These are phyloP conservation scores for Ptychochromis oligacanthus DNA, from an alignment of 2,113 vertebrate species.

Conservation along the genomic window DNA sequence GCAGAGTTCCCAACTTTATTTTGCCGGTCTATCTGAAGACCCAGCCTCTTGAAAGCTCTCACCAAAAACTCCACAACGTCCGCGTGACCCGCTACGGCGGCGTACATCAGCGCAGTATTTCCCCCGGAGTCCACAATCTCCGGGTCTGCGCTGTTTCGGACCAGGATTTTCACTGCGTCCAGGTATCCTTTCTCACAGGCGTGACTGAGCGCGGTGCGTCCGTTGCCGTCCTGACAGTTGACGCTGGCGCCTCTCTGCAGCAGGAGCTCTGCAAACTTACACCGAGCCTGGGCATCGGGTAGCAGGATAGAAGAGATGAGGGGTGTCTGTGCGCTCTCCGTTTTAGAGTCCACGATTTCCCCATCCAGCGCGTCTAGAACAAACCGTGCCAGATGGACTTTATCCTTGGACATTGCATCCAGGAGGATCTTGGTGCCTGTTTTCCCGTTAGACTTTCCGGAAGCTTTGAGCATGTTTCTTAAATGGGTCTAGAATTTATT, in stretches of 20 bases:
- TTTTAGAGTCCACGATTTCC: constrained; percentile 74
- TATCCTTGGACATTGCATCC: constrained; percentile 78
- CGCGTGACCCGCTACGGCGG: constrained; percentile 63
- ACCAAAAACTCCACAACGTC: constrained; percentile 76
- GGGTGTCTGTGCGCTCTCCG: constrained; percentile 71
- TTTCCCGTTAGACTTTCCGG: constrained; percentile 39
- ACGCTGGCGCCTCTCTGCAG: constrained; percentile 74
- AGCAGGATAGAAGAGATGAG: constrained; percentile 76
- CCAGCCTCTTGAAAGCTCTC: constrained; percentile 79
- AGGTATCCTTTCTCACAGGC: constrained; percentile 76
- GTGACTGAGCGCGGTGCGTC: constrained; percentile 77
- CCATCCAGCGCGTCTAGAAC: constrained; percentile 79
- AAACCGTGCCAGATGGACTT: constrained; percentile 78
- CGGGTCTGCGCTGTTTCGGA: constrained; percentile 76
- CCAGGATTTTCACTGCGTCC: constrained; percentile 75
- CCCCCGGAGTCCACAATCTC: constrained; percentile 76
- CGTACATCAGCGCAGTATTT: constrained; percentile 78
- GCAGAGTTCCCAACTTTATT: constrained; percentile 81
- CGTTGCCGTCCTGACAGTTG: constrained; percentile 67
- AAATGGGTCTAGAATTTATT: not conserved
- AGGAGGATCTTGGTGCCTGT: constrained; percentile 73
- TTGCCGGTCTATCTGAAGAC: constrained; percentile 76
- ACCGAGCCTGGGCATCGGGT: constrained; percentile 55
- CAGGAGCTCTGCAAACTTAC: constrained; percentile 73
- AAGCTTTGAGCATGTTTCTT: constrained; percentile 62